phyloP scores from a whole-genome alignment of 2,113 vertebrate species.

The Hyaena hyaena region DNA sequence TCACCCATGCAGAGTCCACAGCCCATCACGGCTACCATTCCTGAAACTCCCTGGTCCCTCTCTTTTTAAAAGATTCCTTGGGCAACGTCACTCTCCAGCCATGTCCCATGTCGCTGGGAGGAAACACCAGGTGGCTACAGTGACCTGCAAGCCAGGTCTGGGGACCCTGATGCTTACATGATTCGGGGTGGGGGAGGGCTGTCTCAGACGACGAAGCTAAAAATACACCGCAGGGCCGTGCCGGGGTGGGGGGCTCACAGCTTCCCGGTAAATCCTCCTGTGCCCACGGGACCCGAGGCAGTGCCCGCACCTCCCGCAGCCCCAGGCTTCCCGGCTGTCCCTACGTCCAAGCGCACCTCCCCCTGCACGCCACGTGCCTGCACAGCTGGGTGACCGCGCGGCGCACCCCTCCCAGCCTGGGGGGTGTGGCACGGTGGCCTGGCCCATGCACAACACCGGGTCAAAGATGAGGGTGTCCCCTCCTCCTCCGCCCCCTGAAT shows the following conservation, averaged over 20 bases:
- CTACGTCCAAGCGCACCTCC: rapidly evolving
- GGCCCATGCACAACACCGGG: rapidly evolving
- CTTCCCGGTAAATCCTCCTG: rapidly evolving
- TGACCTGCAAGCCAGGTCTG: background rate
- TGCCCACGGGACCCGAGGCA: rapidly evolving
- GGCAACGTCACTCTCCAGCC: rapidly evolving
- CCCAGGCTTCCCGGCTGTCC: background rate
- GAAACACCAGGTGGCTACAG: too few relatives aligned
- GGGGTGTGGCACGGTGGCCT: too few relatives aligned
- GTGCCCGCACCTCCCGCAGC: rapidly evolving
- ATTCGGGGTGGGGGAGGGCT: rapidly evolving
- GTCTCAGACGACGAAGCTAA: rapidly evolving
- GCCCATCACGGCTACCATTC: rapidly evolving
- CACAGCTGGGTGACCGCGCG: rapidly evolving
- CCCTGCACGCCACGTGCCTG: rapidly evolving
- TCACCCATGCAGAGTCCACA: background rate
- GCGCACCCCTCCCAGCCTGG: background rate
- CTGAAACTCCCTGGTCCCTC: background rate
- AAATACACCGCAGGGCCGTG: background rate
- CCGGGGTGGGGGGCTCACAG: rapidly evolving
- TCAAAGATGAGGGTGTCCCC: background rate
- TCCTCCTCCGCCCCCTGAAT: rapidly evolving
- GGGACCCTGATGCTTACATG: background rate
- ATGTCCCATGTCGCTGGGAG: rapidly evolving
- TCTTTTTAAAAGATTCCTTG: background rate